phyloP scores from a whole-genome alignment of 2,888 invertebrate species.

The Halocaridina rubra region DNA sequence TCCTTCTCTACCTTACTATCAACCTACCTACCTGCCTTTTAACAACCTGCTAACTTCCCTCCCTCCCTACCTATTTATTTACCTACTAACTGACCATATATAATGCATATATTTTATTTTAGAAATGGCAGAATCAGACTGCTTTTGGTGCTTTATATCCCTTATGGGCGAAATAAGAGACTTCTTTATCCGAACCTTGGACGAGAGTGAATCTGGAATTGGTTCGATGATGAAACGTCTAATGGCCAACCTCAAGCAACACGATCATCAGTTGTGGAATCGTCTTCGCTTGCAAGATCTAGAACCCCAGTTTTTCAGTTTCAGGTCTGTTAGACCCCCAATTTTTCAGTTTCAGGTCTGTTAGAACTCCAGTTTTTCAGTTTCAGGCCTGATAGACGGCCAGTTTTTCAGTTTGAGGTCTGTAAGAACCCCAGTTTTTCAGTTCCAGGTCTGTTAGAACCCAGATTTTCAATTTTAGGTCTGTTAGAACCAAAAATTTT shows the following conservation, averaged over 20 bases:
- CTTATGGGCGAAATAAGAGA: slow-evolving; percentile 98
- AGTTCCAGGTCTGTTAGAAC: too few relatives aligned
- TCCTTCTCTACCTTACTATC: too few relatives aligned
- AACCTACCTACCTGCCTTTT: too few relatives aligned
- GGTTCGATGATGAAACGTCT: slow-evolving; percentile 89
- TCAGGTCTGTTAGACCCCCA: slow-evolving; percentile 91
- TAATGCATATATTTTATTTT: too few relatives aligned
- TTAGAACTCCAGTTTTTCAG: slow-evolving; percentile 96
- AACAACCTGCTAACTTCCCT: too few relatives aligned
- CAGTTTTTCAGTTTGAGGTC: slow-evolving; percentile 96
- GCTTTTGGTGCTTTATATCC: slow-evolving; percentile 98
- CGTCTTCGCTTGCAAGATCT: slow-evolving; percentile 85
- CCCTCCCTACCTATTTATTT: too few relatives aligned
- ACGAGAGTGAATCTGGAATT: slow-evolving; percentile 92
- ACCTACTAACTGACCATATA: too few relatives aligned
- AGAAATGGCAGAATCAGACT: slow-evolving; percentile 96
- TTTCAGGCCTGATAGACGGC: slow-evolving; percentile 88
- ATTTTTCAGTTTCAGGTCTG: slow-evolving; percentile 91
- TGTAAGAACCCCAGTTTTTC: too few relatives aligned
- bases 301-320: slow-evolving; percentile 95
- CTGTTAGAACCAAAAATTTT: too few relatives aligned
- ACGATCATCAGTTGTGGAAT: slow-evolving; percentile 82
- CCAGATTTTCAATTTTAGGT: too few relatives aligned
- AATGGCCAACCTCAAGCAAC: slow-evolving; percentile 79
- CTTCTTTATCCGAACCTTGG: slow-evolving; percentile 94